phyloP scores from a whole-genome alignment of 2,888 invertebrate genomes.

The Limenitis camilla region DNA sequence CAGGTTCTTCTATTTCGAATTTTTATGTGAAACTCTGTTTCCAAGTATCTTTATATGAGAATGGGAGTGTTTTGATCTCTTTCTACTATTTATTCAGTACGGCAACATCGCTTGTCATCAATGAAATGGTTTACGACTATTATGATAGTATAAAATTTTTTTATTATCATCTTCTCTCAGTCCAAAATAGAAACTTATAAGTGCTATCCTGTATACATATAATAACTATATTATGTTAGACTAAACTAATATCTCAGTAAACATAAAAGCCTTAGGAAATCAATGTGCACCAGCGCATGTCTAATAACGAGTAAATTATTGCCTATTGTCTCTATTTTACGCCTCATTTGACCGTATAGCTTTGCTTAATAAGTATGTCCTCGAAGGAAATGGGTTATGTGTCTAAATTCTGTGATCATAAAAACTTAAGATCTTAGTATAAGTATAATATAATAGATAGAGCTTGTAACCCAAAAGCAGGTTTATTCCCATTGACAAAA shows the following conservation, averaged over 20 bases:
- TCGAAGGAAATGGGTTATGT: conserved; percentile 9
- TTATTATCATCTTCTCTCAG: too few relatives aligned
- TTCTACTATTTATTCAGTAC: background rate
- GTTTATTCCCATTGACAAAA: too few relatives aligned
- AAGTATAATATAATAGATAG: too few relatives aligned
- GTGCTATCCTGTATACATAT: background rate
- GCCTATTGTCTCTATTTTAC: conserved; percentile 46
- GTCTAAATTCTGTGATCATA: background rate
- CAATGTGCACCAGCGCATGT: conserved; percentile 41
- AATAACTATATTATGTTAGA: background rate
- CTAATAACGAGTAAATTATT: conserved; percentile 40
- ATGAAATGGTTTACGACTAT: too few relatives aligned
- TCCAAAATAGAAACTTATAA: too few relatives aligned
- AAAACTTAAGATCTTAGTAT: too few relatives aligned
- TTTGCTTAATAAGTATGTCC: conserved; percentile 30
- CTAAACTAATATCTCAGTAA: background rate
- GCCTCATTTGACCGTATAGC: conserved; percentile 32
- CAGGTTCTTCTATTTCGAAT: too few relatives aligned
- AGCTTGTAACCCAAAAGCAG: too few relatives aligned
- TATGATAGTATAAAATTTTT: too few relatives aligned
- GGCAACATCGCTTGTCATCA: background rate
- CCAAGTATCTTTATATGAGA: too few relatives aligned
- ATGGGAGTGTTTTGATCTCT: too few relatives aligned
- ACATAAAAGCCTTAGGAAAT: conserved; percentile 26
- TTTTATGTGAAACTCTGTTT: too few relatives aligned